Base-by-base conservation (phyloP, 64 coral and sea anemone genomes). In the Porites lutea region DNA sequence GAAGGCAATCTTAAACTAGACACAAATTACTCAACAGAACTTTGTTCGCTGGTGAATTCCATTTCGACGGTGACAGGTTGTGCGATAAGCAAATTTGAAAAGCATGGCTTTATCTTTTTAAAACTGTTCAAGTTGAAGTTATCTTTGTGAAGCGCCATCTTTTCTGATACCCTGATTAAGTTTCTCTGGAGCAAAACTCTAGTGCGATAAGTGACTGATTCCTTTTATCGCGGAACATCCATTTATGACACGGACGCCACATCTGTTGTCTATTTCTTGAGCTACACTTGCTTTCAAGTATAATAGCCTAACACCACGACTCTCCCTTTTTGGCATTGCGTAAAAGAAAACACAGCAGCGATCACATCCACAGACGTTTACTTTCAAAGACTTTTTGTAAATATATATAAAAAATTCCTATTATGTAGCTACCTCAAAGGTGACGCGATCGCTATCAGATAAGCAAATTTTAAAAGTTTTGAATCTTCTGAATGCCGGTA, bases 81-180 rank as follows among this genome's bases (percentile, higher is more conserved):
- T 47, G 27, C 67, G 81, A 84, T 84, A 84, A 84, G 62, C 61
- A 84, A 84, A 84, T 84, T 84, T 69, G 81, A 52, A 48, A 68
- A 51, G 81, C 64, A 84, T 48, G 6, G 81, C 16, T 84, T 84
- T 84, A 84, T 84, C 81, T 84, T 21, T 46, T n/a, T 44, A 84
- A 63, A 68, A 19, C 81, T 68, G 49, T 84, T 84, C 81, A 84
- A 84, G 81, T 68, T 69, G 81, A 46, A 84, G 63, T 84, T 84
- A 84, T 84, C 81, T 84, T 52, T 84, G 81, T 84, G 64, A 8
- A 52, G 45, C 62, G 61, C 81, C 75, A 78, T 78, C 49, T 78
- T 78, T 78, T 78, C 75, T 64, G 81, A 84, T 84, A 84, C 46
- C 46, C 15, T 68, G 81, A 84, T 84, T 84, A 84, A 84, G 81